These are phyloP conservation scores for Calosoma granatense DNA, from an alignment of 1,140 invertebrate species.

Conservation along the genomic window DNA sequence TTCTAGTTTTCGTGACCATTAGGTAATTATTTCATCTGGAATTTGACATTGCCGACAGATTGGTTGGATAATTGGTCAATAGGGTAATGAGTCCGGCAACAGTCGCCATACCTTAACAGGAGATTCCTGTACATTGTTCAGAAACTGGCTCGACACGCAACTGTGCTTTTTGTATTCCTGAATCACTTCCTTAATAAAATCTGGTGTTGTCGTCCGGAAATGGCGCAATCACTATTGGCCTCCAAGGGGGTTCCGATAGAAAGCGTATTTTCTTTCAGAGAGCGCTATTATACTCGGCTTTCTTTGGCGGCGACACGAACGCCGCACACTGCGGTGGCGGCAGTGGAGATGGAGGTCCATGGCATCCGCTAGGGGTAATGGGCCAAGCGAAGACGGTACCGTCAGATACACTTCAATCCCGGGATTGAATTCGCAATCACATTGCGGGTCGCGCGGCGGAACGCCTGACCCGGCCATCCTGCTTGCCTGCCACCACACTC, in stretches of 20 bases:
- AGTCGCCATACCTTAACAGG: no score
- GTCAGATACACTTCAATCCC: slow-evolving; percentile 7
- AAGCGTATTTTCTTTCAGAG: slow-evolving; percentile 5
- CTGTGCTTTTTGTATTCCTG: slow-evolving; percentile 4
- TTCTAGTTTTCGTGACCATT: not conserved
- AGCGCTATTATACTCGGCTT: slow-evolving; percentile 5
- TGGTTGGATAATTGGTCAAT: no score
- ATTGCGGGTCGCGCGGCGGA: not conserved
- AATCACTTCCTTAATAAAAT: slow-evolving; percentile 4
- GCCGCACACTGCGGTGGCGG: not conserved
- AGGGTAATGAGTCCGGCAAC: no score
- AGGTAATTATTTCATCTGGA: no score
- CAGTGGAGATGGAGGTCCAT: not conserved
- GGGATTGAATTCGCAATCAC: slow-evolving; percentile 6
- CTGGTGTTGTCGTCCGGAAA: slow-evolving; percentile 1
- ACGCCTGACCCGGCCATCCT: not conserved
- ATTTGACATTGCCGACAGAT: no score
- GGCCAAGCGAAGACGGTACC: slow-evolving; percentile 1
- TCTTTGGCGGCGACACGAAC: slow-evolving; percentile 1
- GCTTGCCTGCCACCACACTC: not conserved
- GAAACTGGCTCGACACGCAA: not conserved
- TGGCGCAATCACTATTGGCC: slow-evolving; percentile 7
- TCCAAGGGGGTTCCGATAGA: slow-evolving; percentile 1
- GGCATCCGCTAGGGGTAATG: not conserved
- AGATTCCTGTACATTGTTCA: not conserved